Evolutionary conservation across 2,113 vertebrate genomes (phyloP), one percentile per base, ranked within the genome.

Genomic region (Oncorhynchus nerka): DNA sequence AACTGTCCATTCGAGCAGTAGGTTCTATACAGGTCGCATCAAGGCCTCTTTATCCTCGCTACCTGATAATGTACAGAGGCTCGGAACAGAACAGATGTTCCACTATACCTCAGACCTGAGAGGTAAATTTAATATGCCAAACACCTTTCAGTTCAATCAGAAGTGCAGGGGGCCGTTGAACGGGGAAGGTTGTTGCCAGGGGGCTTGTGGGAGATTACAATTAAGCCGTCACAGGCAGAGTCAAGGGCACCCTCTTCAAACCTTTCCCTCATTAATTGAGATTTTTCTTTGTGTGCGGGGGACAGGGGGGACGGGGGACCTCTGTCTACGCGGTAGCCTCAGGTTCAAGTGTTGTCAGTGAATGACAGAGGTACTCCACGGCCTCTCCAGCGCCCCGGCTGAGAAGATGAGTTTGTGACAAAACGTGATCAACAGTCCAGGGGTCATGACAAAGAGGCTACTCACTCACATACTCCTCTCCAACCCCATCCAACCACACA

Each of bases 221-320:
- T 93, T 93, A 94, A 91, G 87, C 89, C 85, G 89, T 91, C 87
- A 90, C 87, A 84, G 87, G 78, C 84, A 71, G 90, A 90, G 92
- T 94, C 92, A 93, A 93, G 93, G 91, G 89, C 85, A 6, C 11
- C 87, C 91, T 91, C 90, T 90, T 86, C 84, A 91, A 24, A 11
- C 87, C 91, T 92, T 90, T 90, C 90, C 90, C 89, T 91, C 90
- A 91, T 93, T 93, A 93, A 93, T 92, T 88, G 90, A 88, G 91
- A 90, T 92, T 92, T 89, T 45, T 45, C 3, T 45, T 7, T 34
- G 32, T 34, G 28, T 30, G 30, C 4, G 30, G 30, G 4, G 30
- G 26, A 2, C 1, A 6, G 1, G 34, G 32, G 32, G 84, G 91
- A 24, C 24, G 92, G 92, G 91, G 89, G 87, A 89, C 89, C 89